phyloP scores from a whole-genome alignment of 2,888 invertebrate species.

The Papilio protenor region DNA sequence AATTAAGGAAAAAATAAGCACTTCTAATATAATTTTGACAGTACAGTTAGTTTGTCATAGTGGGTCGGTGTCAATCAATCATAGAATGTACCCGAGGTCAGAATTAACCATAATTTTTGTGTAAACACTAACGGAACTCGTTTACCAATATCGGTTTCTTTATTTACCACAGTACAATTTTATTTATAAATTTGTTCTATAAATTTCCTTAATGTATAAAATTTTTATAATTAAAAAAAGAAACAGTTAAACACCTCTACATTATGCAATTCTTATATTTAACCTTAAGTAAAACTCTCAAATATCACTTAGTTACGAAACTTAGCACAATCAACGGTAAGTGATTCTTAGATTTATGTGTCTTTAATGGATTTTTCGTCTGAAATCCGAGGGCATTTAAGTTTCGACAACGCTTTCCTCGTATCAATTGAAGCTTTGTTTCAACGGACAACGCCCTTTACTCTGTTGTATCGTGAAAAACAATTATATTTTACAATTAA shows the following conservation, averaged over 20 bases:
- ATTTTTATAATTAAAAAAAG: not conserved
- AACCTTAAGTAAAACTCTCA: not conserved
- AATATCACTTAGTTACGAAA: conserved; percentile 10
- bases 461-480: conserved; percentile 58
- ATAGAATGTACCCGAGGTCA: conserved; percentile 54
- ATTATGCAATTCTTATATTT: not conserved
- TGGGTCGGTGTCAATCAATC: conserved; percentile 51
- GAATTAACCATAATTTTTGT: conserved; percentile 67
- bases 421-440: conserved; percentile 80
- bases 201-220: not conserved
- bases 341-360: conserved; percentile 49
- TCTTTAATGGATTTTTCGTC: conserved; percentile 59
- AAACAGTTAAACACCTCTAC: not conserved
- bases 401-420: conserved; percentile 72
- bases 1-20: not conserved
- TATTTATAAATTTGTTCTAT: conserved; percentile 12
- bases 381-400: conserved; percentile 59
- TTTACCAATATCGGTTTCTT: conserved; percentile 54
- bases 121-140: conserved; percentile 67
- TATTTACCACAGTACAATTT: not conserved
- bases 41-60: conserved; percentile 38
- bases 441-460: conserved; percentile 74
- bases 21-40: not conserved
- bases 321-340: conserved; percentile 24
- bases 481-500: conserved; percentile 57